A percentile compares a stretch with the other conserved stretches of the same genome.
These are phyloP conservation scores for Eumaeus atala DNA, from an alignment of 1,140 invertebrate species.

Conservation along the genomic window DNA sequence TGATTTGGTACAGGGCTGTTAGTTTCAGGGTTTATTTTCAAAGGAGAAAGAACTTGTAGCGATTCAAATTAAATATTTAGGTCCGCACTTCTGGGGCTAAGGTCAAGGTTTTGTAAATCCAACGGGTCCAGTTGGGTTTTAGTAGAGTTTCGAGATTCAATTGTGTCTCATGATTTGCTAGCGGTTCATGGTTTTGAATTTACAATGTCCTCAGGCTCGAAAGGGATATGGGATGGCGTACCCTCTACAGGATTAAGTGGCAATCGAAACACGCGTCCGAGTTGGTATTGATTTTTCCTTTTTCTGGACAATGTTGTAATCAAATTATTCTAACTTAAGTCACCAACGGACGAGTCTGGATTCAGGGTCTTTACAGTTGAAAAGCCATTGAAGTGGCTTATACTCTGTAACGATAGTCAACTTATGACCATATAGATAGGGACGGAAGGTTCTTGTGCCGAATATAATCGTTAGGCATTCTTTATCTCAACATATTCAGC, in stretches of 20 bases:
- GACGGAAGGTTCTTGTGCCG: no score
- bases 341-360: slow-evolving; percentile 21
- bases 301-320: no score
- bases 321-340: slow-evolving; percentile 17
- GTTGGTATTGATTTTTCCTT: slow-evolving; percentile 16
- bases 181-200: neutral
- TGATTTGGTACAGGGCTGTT: no score
- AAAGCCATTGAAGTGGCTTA: no score
- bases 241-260: slow-evolving; percentile 12
- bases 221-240: neutral
- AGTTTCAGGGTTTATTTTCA: no score
- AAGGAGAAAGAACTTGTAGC: neutral
- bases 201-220: neutral
- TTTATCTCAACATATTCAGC: slow-evolving; percentile 30
- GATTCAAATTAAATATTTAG: neutral
- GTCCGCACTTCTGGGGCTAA: neutral
- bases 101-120: neutral
- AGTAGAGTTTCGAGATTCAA: neutral
- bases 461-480: slow-evolving; percentile 28
- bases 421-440: no score
- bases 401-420: no score
- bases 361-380: slow-evolving; percentile 52
- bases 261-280: slow-evolving; percentile 15
- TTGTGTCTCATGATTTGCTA: neutral
- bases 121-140: no score